Conservation (phyloP, 2,113 vertebrate species). For the Steatornis caripensis region DNA sequence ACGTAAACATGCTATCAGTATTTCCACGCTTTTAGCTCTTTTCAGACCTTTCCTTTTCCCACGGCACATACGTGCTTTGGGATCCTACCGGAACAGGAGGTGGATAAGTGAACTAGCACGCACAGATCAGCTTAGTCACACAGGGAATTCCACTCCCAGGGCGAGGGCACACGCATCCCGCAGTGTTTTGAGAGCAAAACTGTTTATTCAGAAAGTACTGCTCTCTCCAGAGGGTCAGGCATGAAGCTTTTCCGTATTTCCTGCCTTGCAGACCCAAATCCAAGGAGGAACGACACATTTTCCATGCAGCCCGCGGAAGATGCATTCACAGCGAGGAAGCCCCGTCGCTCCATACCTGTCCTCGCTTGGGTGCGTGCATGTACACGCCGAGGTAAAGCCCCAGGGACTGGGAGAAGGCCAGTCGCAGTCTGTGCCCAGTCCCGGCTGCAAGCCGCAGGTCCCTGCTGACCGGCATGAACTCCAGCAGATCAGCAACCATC, state of each 20-base stretch:
- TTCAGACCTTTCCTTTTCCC: background rate
- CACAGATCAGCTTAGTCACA: background rate
- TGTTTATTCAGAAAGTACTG: fast-evolving
- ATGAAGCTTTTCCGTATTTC: background rate
- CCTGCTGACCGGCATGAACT: constrained; percentile 83
- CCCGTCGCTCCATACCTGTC: constrained; percentile 71
- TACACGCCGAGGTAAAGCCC: constrained; percentile 88
- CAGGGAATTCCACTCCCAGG: background rate
- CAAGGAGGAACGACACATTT: fast-evolving
- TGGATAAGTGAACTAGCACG: background rate
- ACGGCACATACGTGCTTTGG: background rate
- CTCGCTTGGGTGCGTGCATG: constrained; percentile 80
- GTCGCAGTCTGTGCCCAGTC: constrained; percentile 80
- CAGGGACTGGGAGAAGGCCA: constrained; percentile 80
- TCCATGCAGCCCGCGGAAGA: fast-evolving
- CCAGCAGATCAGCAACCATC: constrained; percentile 88
- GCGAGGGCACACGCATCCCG: fast-evolving
- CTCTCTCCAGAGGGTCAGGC: background rate
- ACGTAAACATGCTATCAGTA: background rate
- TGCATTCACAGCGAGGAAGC: fast-evolving
- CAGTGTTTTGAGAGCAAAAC: background rate
- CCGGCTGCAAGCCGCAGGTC: constrained; percentile 76
- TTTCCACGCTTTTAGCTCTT: background rate
- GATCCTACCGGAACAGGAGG: background rate
- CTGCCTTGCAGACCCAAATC: background rate